These are phyloP conservation scores for Mystacornis crossleyi DNA, from an alignment of 2,113 vertebrate species.

Conservation along the genomic window DNA sequence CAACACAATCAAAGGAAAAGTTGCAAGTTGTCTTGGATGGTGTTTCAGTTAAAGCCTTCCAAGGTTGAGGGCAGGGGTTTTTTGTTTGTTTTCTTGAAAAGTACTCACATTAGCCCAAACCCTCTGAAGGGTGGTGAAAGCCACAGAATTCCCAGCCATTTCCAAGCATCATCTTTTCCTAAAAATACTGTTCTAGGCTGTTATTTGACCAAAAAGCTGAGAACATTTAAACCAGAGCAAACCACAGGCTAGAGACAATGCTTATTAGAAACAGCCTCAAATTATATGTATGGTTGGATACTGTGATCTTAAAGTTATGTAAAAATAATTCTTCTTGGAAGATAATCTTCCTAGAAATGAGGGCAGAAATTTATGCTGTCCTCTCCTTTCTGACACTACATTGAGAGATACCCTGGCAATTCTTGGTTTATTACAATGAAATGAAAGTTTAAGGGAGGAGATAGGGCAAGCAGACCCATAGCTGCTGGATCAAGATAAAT, in stretches of 20 bases:
- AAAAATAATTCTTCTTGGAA: neutral
- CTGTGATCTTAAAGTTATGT: neutral
- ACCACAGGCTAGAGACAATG: neutral
- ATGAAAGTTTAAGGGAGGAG: neutral
- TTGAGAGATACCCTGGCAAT: neutral
- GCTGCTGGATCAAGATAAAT: neutral
- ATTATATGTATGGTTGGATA: neutral
- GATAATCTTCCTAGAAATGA: neutral
- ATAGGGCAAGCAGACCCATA: neutral
- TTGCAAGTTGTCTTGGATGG: neutral
- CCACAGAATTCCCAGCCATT: neutral
- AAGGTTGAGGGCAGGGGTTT: neutral
- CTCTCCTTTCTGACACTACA: neutral
- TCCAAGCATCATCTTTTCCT: neutral
- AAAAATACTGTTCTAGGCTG: neutral
- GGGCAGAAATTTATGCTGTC: neutral
- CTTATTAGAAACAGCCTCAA: slow-evolving; percentile 22
- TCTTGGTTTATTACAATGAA: neutral
- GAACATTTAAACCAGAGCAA: slow-evolving; percentile 20
- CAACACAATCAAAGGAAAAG: neutral
- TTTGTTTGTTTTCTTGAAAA: neutral
- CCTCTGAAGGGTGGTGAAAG: neutral
- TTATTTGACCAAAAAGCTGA: neutral
- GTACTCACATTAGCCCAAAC: neutral
- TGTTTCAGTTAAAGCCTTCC: neutral